Conservation (phyloP, 2,797 vertebrate species). For the Hydrophis major region DNA sequence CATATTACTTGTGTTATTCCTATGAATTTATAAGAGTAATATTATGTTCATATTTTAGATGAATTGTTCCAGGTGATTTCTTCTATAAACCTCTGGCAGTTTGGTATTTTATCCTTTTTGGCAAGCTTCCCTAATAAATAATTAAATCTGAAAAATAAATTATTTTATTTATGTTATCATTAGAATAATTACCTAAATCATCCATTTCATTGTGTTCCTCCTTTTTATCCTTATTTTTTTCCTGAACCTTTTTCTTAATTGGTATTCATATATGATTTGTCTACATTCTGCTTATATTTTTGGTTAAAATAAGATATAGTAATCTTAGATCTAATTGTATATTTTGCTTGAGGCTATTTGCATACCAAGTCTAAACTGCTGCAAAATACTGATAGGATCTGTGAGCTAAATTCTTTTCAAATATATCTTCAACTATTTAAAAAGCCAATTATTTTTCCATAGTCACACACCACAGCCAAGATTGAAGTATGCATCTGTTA, state of each 20-base stretch:
- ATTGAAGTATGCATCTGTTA: slow-evolving; percentile 82
- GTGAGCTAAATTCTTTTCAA: slow-evolving; percentile 68
- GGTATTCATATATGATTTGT: slow-evolving; percentile 23
- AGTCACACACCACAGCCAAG: slow-evolving; percentile 74
- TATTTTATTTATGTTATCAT: slow-evolving; percentile 22
- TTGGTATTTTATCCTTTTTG: neutral
- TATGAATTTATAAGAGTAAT: neutral
- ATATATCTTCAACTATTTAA: slow-evolving; percentile 73
- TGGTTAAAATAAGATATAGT: slow-evolving; percentile 55
- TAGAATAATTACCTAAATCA: neutral
- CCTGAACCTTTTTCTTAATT: neutral
- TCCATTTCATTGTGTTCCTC: neutral
- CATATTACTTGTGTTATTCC: neutral
- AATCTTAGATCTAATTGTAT: slow-evolving; percentile 63
- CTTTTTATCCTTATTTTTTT: slow-evolving; percentile 16
- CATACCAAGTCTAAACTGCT: slow-evolving; percentile 72
- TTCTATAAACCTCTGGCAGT: slow-evolving; percentile 18
- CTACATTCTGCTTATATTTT: slow-evolving; percentile 40
- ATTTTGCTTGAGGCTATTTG: slow-evolving; percentile 66
- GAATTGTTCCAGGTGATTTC: slow-evolving; percentile 28
- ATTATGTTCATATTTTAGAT: slow-evolving; percentile 33
- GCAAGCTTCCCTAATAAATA: slow-evolving; percentile 19
- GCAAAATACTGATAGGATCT: slow-evolving; percentile 79
- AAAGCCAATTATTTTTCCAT: slow-evolving; percentile 84
- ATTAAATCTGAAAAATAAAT: slow-evolving; percentile 41